Evolutionary conservation across 2,113 vertebrate genomes (phyloP).

Genomic region (Pseudorasbora parva): DNA sequence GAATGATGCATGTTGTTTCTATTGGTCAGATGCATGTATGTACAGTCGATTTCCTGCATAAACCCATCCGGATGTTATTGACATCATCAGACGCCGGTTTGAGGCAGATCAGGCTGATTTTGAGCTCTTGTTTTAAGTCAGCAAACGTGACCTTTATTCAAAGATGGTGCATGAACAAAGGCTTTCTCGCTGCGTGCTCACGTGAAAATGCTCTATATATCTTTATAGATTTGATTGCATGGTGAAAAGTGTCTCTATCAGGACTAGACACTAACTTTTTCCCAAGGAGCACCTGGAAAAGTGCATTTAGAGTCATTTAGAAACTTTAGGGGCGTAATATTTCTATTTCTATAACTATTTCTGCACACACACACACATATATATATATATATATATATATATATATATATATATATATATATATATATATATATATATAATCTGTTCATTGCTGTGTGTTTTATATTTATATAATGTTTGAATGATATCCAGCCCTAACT

Average conservation of each 20-base stretch:
- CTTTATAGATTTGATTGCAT: not conserved
- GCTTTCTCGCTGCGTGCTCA: not conserved
- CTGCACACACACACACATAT: too few relatives aligned
- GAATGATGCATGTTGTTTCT: not conserved
- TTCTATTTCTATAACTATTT: too few relatives aligned
- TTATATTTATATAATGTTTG: too few relatives aligned
- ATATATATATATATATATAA: too few relatives aligned
- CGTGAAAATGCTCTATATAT: not conserved
- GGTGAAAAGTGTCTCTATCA: not conserved
- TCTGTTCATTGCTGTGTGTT: too few relatives aligned
- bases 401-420: too few relatives aligned
- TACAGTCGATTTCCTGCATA: not conserved
- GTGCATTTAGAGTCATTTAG: too few relatives aligned
- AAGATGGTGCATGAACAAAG: not conserved
- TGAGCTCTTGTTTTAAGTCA: not conserved
- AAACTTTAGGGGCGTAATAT: too few relatives aligned
- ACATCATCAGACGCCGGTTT: constrained; percentile 10
- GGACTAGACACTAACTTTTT: too few relatives aligned
- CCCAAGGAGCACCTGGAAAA: too few relatives aligned
- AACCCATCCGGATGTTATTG: constrained; percentile 23
- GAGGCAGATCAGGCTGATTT: constrained; percentile 11
- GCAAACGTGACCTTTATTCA: constrained; percentile 6
- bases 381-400: too few relatives aligned
- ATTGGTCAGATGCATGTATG: not conserved
- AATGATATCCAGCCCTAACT: too few relatives aligned